A percentile compares a stretch with the other conserved stretches of the same genome.
Evolutionary conservation across 2,113 vertebrate species (phyloP).

Genomic region (Crypturellus undulatus): DNA sequence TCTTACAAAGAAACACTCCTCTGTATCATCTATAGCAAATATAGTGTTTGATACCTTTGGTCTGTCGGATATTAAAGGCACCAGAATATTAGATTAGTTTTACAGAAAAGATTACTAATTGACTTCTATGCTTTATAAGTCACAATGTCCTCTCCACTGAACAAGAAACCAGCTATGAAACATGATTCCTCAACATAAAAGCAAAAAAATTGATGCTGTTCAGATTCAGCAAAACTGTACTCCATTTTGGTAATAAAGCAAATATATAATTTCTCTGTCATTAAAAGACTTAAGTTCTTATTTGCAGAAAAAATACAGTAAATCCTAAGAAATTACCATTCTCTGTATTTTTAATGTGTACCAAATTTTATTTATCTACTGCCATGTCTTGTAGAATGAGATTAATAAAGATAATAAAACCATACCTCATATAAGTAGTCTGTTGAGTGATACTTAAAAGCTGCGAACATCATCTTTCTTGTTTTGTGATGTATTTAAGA

Average conservation of each 20-base stretch:
- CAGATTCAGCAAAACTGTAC: background rate
- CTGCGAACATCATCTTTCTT: constrained; percentile 74
- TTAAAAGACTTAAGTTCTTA: background rate
- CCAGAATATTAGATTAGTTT: background rate
- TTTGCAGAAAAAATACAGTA: background rate
- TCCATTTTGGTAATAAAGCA: background rate
- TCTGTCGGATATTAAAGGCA: background rate
- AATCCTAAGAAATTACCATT: background rate
- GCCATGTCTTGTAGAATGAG: background rate
- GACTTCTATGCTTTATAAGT: background rate
- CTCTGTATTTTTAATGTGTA: background rate
- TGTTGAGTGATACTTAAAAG: constrained; percentile 76
- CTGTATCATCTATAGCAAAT: background rate
- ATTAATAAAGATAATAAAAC: constrained; percentile 2
- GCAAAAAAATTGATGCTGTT: background rate
- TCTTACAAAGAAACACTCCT: background rate
- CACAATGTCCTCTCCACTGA: background rate
- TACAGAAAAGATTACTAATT: background rate
- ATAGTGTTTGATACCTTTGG: background rate
- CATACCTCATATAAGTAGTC: constrained; percentile 84
- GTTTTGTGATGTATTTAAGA: constrained; percentile 18
- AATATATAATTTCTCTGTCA: background rate
- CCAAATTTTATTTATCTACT: background rate
- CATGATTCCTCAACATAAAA: background rate
- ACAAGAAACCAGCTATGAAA: background rate